Percentiles rank a stretch among this genome's conserved stretches.
Conservation (phyloP, 1,140 invertebrate species). For the Drosophila sturtevanti region DNA sequence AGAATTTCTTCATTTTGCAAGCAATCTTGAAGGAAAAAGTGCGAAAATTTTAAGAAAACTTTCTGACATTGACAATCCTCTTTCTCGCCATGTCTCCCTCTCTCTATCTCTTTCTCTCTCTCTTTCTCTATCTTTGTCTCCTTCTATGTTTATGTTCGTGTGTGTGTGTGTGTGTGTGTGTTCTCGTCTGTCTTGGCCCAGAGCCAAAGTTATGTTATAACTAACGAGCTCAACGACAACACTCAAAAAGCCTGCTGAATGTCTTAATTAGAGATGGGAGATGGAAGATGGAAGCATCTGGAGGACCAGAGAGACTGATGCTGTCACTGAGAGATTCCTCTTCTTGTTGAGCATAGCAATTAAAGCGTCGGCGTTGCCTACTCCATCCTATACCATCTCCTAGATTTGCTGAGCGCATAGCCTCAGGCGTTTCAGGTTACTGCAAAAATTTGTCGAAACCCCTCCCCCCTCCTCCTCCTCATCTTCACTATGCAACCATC, state of each 20-base stretch:
- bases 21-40: conserved; percentile 60
- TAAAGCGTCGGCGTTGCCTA: conserved; percentile 55
- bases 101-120: background rate
- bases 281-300: background rate
- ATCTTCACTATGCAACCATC: background rate
- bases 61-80: conserved; percentile 70
- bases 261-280: conserved; percentile 69
- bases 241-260: conserved; percentile 68
- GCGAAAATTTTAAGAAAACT: conserved; percentile 78
- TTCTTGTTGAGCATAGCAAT: conserved; percentile 67
- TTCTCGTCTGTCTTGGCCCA: conserved; percentile 24
- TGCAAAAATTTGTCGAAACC: background rate
- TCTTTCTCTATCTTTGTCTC: background rate
- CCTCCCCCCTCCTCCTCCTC: background rate
- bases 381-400: background rate
- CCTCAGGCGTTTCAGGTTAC: background rate
- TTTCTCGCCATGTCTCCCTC: background rate
- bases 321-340: background rate
- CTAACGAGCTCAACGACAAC: conserved; percentile 81
- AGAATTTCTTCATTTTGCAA: conserved; percentile 62
- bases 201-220: conserved; percentile 80
- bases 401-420: background rate
- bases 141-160: background rate
- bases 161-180: too few species aligned
- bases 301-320: background rate